Conservation (phyloP, 2,113 vertebrate genomes). For the Cynoglossus semilaevis region DNA sequence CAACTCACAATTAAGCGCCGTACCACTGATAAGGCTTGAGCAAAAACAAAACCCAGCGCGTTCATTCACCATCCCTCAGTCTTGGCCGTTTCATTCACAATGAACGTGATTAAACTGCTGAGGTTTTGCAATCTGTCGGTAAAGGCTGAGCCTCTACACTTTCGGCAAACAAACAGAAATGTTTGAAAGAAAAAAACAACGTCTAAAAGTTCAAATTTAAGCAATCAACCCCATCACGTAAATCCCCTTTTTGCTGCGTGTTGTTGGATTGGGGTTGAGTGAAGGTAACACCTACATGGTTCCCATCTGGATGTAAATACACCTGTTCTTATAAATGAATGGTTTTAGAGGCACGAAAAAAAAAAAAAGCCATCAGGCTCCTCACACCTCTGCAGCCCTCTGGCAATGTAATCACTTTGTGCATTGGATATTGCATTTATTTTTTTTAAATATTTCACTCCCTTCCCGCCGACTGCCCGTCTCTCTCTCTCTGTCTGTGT, state of each 20-base stretch:
- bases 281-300: slow-evolving; percentile 33
- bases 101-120: slow-evolving; percentile 46
- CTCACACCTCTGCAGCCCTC: slow-evolving; percentile 57
- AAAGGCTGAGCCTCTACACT: slow-evolving; percentile 17
- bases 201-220: slow-evolving; percentile 40
- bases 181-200: slow-evolving; percentile 44
- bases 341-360: slow-evolving; percentile 54
- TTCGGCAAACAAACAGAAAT: slow-evolving; percentile 19
- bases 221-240: slow-evolving; percentile 32
- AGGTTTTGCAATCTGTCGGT: slow-evolving; percentile 29
- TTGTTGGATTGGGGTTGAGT: neutral
- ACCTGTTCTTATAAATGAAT: slow-evolving; percentile 57
- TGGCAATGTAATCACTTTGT: slow-evolving; percentile 66
- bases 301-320: slow-evolving; percentile 58
- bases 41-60: neutral
- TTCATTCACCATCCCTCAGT: slow-evolving; percentile 31
- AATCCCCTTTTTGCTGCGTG: slow-evolving; percentile 1
- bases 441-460: slow-evolving; percentile 58
- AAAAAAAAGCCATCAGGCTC: slow-evolving; percentile 57
- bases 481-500: slow-evolving; percentile 27
- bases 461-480: slow-evolving; percentile 21
- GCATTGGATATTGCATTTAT: slow-evolving; percentile 67
- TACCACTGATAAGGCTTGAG: slow-evolving; percentile 15
- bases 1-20: slow-evolving; percentile 8
- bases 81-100: slow-evolving; percentile 20